Conservation (phyloP, 2,888 invertebrate genomes). For the Eupithecia pulchellata region DNA sequence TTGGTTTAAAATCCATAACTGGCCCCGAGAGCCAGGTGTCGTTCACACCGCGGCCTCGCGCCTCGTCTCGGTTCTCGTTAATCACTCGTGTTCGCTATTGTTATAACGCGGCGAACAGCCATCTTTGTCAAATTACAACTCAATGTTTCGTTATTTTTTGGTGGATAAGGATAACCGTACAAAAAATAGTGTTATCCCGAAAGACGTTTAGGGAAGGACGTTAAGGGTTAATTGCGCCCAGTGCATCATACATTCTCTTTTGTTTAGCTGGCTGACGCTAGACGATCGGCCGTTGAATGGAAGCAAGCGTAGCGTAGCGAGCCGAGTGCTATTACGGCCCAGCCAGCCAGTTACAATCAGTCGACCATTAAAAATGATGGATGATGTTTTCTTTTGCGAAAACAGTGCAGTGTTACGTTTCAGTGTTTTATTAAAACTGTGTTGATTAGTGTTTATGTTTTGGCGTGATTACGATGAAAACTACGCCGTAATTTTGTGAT, state of each 20-base stretch:
- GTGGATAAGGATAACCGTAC: slow-evolving; percentile 63
- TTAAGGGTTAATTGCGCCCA: slow-evolving; percentile 58
- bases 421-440: slow-evolving; percentile 79
- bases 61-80: slow-evolving; percentile 84
- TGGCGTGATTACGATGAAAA: slow-evolving; percentile 74
- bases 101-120: slow-evolving; percentile 83
- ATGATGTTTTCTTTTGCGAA: slow-evolving; percentile 80
- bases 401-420: slow-evolving; percentile 77
- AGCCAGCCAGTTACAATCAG: slow-evolving; percentile 73
- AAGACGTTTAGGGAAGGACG: slow-evolving; percentile 60
- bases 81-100: slow-evolving; percentile 84
- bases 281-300: slow-evolving; percentile 70
- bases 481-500: slow-evolving; percentile 82
- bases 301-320: slow-evolving; percentile 69
- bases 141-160: slow-evolving; percentile 69
- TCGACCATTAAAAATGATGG: slow-evolving; percentile 82
- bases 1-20: slow-evolving; percentile 86
- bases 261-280: slow-evolving; percentile 75
- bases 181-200: slow-evolving; percentile 67
- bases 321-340: slow-evolving; percentile 63
- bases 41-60: slow-evolving; percentile 86
- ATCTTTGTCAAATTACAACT: slow-evolving; percentile 85
- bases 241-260: slow-evolving; percentile 80
- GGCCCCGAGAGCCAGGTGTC: slow-evolving; percentile 85
- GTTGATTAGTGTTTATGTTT: slow-evolving; percentile 73